These are phyloP conservation scores for Cosmia pyralina DNA, from an alignment of 2,888 invertebrate species.

Conservation along the genomic window DNA sequence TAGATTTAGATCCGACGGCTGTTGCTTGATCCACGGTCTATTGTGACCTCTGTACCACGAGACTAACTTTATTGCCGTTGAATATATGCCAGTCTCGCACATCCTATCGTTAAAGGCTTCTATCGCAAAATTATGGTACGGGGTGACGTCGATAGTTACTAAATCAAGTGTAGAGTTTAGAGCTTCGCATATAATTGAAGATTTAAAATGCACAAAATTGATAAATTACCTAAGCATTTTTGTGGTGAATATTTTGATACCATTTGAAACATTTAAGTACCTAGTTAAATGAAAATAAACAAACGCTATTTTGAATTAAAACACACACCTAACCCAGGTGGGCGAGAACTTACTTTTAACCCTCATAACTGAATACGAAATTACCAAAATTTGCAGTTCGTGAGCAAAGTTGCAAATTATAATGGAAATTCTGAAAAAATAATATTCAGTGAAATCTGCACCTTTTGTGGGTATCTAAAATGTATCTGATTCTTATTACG, in stretches of 20 bases:
- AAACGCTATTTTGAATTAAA: slow-evolving; percentile 33
- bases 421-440: slow-evolving; percentile 45
- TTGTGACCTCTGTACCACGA: slow-evolving; percentile 51
- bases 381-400: slow-evolving; percentile 51
- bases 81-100: slow-evolving; percentile 2
- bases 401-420: slow-evolving; percentile 51
- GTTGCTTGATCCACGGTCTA: slow-evolving; percentile 65
- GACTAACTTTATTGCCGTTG: slow-evolving; percentile 17
- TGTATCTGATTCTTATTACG: slow-evolving; percentile 49
- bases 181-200: slow-evolving; percentile 28
- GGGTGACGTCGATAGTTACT: slow-evolving; percentile 32
- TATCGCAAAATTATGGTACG: slow-evolving; percentile 28
- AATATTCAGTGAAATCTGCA: slow-evolving; percentile 30
- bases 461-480: slow-evolving; percentile 22
- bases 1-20: slow-evolving; percentile 64
- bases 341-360: slow-evolving; percentile 44
- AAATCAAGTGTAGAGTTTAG: slow-evolving; percentile 36
- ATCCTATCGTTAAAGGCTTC: slow-evolving; percentile 19
- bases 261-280: background rate
- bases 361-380: slow-evolving; percentile 57
- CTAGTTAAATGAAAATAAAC: slow-evolving; percentile 7
- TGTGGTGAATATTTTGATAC: slow-evolving; percentile 3
- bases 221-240: background rate
- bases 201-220: slow-evolving; percentile 32
- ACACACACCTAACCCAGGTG: slow-evolving; percentile 28